Conservation (phyloP, 2,888 invertebrate species). For the Rhopalosiphum nymphaeae region DNA sequence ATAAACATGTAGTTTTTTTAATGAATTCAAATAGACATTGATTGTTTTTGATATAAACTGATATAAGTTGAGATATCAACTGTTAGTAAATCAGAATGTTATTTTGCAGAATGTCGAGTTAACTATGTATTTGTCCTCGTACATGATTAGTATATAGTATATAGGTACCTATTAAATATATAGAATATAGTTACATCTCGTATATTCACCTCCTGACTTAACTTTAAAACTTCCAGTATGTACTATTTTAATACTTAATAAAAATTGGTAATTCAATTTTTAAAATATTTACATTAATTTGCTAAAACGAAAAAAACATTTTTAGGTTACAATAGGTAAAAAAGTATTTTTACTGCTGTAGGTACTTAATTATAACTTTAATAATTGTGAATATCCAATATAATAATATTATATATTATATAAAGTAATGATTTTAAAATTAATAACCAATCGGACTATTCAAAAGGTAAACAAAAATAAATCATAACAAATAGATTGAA, state of each 20-base stretch:
- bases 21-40: too few species aligned
- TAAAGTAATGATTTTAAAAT: background rate
- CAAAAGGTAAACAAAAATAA: background rate
- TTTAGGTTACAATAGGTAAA: background rate
- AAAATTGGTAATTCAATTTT: background rate
- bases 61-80: too few species aligned
- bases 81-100: background rate
- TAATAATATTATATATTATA: background rate
- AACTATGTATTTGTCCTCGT: background rate
- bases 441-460: background rate
- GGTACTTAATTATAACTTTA: background rate
- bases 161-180: background rate
- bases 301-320: background rate
- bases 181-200: background rate
- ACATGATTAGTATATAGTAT: background rate
- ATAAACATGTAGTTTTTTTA: background rate
- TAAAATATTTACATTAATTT: background rate
- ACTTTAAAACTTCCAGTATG: background rate
- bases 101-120: background rate
- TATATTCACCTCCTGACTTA: background rate
- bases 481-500: background rate
- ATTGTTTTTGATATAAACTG: too few species aligned
- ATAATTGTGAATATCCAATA: background rate
- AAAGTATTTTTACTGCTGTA: background rate
- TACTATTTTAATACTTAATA: background rate